Evolutionary conservation across 2,797 vertebrate genomes (phyloP).

Genomic region (Brachyrhaphis roseni): DNA sequence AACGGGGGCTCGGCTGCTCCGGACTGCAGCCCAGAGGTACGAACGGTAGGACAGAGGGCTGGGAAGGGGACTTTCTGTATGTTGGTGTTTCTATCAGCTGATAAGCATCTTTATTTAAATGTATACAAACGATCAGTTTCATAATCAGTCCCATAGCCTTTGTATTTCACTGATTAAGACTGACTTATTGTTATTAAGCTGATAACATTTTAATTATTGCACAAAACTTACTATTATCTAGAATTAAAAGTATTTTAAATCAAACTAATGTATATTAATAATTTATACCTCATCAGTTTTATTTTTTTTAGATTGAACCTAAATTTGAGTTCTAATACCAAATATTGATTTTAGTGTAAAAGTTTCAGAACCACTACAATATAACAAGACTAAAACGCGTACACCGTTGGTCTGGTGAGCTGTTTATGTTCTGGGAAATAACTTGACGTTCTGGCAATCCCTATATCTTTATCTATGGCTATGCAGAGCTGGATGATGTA

Average conservation of each 20-base stretch:
- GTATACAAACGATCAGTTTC: background rate
- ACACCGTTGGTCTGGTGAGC: background rate
- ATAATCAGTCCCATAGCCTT: background rate
- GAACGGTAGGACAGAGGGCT: constrained; percentile 12
- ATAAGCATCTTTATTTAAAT: background rate
- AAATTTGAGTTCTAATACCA: background rate
- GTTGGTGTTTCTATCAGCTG: constrained; percentile 6
- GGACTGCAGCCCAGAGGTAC: constrained; percentile 90
- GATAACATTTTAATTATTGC: background rate
- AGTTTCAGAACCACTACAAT: background rate
- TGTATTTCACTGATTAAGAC: background rate
- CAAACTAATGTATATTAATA: background rate
- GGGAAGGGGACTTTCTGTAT: constrained; percentile 1
- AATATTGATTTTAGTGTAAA: background rate
- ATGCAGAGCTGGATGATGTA: background rate
- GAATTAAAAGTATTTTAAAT: background rate
- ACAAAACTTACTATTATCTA: background rate
- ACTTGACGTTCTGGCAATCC: background rate
- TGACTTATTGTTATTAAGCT: background rate
- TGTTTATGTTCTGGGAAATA: background rate
- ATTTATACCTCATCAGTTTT: background rate
- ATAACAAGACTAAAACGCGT: background rate
- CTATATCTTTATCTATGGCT: background rate
- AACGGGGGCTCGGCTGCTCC: constrained; percentile 81
- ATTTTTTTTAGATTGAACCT: background rate